Percentiles rank a stretch among this genome's conserved stretches.
Conservation (phyloP, 2,797 vertebrate genomes). For the Epinephelus malabaricus region DNA sequence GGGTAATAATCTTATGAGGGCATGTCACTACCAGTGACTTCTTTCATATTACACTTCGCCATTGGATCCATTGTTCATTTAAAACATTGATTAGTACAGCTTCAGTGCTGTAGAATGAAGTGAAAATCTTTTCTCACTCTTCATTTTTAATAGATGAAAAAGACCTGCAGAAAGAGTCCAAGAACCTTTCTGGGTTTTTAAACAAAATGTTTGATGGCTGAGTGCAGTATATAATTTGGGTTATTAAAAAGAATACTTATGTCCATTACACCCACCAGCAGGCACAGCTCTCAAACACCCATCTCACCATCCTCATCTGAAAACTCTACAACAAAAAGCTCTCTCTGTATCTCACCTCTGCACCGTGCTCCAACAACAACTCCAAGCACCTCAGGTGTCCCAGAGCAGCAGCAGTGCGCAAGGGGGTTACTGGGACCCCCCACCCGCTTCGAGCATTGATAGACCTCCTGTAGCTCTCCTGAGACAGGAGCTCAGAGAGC, state of each 20-base stretch:
- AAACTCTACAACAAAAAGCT: too few species aligned
- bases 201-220: slow-evolving; percentile 3
- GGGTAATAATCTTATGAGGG: not conserved
- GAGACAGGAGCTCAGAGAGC: slow-evolving; percentile 87
- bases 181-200: not conserved
- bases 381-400: slow-evolving; percentile 89
- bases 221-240: slow-evolving; percentile 7
- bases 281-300: not conserved
- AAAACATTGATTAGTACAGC: not conserved
- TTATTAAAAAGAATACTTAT: slow-evolving; percentile 9
- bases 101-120: slow-evolving; percentile 13
- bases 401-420: slow-evolving; percentile 90
- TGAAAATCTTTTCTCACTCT: not conserved
- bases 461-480: slow-evolving; percentile 87
- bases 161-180: not conserved
- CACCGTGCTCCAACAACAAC: slow-evolving; percentile 90
- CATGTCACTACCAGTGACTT: not conserved
- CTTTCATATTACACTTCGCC: not conserved
- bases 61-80: not conserved
- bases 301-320: too few species aligned
- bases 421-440: slow-evolving; percentile 92
- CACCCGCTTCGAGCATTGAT: slow-evolving; percentile 93
- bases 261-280: slow-evolving; percentile 31
- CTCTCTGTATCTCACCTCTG: slow-evolving; percentile 80
- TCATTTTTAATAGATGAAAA: not conserved